Percentiles rank a stretch among this genome's conserved stretches.
Evolutionary conservation across 2,797 vertebrate genomes (phyloP).

Genomic region (Sylvilagus floridanus): DNA sequence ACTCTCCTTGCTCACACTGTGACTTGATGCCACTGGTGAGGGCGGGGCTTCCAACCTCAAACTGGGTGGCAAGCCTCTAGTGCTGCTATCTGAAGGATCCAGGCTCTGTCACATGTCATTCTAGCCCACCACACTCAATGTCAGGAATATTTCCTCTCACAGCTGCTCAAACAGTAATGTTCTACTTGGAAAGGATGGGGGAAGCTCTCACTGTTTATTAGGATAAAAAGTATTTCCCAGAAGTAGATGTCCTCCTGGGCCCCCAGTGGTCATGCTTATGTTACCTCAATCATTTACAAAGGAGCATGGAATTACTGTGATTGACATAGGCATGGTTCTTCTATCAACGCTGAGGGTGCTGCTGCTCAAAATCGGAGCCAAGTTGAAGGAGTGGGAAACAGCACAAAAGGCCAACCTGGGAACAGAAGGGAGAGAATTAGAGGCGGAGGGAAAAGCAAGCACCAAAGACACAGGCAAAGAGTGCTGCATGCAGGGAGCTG

Average conservation of each 20-base stretch:
- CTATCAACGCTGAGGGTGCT: fast-evolving
- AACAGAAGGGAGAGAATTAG: background rate
- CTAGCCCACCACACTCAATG: no score
- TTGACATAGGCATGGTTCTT: background rate
- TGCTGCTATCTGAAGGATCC: background rate
- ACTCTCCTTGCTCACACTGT: no score
- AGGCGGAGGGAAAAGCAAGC: background rate
- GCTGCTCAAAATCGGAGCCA: background rate
- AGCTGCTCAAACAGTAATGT: background rate
- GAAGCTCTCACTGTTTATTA: background rate
- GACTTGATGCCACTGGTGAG: background rate
- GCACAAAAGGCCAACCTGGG: background rate
- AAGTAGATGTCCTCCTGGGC: background rate
- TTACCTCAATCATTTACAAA: background rate
- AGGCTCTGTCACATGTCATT: background rate
- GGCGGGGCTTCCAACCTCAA: background rate
- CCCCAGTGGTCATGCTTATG: no score
- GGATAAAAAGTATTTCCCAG: background rate
- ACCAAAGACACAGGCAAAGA: background rate
- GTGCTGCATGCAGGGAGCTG: no score
- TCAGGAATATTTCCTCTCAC: background rate
- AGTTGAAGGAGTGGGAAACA: background rate
- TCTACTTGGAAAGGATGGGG: background rate
- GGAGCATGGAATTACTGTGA: background rate
- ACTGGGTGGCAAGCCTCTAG: background rate